Percentiles rank a stretch among this genome's conserved stretches.
Evolutionary conservation across 64 coral and sea anemone species (phyloP).

Genomic region (Pocillopora damicornis): DNA sequence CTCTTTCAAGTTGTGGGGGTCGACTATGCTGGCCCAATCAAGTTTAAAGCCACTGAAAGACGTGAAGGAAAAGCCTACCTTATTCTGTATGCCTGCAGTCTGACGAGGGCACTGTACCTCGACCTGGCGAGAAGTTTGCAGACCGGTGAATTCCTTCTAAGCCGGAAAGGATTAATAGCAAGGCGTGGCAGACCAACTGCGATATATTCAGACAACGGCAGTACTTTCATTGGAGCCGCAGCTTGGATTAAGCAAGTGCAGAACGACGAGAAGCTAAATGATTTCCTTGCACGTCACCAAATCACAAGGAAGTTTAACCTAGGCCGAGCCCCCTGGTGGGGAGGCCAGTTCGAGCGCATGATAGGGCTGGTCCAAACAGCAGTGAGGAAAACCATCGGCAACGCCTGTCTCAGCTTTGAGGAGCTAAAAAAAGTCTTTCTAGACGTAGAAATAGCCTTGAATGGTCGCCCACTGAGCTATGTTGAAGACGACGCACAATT

Average conservation of each 20-base stretch:
- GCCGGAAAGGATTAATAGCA: constrained; percentile 28
- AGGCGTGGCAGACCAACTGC: constrained; percentile 25
- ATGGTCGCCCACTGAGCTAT: constrained; percentile 37
- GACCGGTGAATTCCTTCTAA: constrained; percentile 26
- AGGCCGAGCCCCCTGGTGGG: not conserved
- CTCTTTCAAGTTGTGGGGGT: constrained; percentile 52
- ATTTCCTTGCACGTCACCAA: not conserved
- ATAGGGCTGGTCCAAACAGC: constrained; percentile 14
- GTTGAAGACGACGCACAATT: constrained; percentile 24
- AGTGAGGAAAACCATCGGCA: not conserved
- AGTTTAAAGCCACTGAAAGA: constrained; percentile 5
- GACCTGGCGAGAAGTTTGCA: constrained; percentile 10
- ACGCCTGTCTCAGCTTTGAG: not conserved
- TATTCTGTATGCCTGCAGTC: constrained; percentile 25
- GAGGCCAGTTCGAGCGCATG: constrained; percentile 19
- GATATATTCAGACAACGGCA: constrained; percentile 18
- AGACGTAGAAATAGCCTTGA: constrained; percentile 11
- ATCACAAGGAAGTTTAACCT: not conserved
- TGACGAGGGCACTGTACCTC: not conserved
- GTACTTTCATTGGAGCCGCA: constrained; percentile 17
- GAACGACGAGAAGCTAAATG: constrained; percentile 21
- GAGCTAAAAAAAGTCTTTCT: constrained; percentile 8
- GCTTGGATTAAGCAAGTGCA: constrained; percentile 3
- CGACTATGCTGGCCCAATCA: constrained; percentile 19
- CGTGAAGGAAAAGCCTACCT: constrained; percentile 60